Evolutionary conservation across 1,140 invertebrate genomes (phyloP), one percentile per base, ranked within the genome.

Genomic region (Bombus confusus): DNA sequence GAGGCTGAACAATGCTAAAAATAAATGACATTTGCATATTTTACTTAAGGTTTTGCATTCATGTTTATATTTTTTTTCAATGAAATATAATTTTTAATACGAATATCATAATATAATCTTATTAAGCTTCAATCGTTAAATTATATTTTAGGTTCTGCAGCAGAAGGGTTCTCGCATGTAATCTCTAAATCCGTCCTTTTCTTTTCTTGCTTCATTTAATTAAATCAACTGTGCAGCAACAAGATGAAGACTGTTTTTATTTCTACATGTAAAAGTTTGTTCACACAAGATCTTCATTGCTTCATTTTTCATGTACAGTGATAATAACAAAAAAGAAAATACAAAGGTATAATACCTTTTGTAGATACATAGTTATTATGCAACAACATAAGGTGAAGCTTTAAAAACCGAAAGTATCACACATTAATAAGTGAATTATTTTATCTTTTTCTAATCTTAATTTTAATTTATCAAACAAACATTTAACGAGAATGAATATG

Each of bases 81-180:
- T 83, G 52, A 9, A 76, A 78, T 37, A 71, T 80, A 75, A 74
- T 12, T 78, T n/a, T 39, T 86, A 79, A 52, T 59, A 37, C 41
- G 59, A 81, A 62, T 62, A 62, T 34, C n/a, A 43, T 81, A 74
- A 75, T 79, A 85, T 31, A 47, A 81, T 83, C 43, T 52, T 59
- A 89, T 47, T 83, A 87, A 90, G 74, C 64, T 79, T 74, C 68
- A 86, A 90, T 80, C 79, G 83, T 87, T 90, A 77, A 68, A 85
- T 91, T 91, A 47, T 92, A 91, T 95, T 95, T 88, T 94, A 96
- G 96, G 95, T 96, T 90, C 95, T 98, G 92, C 97, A 98, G 94
- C 98, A 98, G 95, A 98, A 98, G 95, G 98, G 98, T 89, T 98
- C 98, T 91, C 96, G 98, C 92, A 98, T 98, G 97, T 98, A 97